These are phyloP conservation scores for Elachura formosa DNA, from an alignment of 2,113 vertebrate genomes.

Conservation along the genomic window DNA sequence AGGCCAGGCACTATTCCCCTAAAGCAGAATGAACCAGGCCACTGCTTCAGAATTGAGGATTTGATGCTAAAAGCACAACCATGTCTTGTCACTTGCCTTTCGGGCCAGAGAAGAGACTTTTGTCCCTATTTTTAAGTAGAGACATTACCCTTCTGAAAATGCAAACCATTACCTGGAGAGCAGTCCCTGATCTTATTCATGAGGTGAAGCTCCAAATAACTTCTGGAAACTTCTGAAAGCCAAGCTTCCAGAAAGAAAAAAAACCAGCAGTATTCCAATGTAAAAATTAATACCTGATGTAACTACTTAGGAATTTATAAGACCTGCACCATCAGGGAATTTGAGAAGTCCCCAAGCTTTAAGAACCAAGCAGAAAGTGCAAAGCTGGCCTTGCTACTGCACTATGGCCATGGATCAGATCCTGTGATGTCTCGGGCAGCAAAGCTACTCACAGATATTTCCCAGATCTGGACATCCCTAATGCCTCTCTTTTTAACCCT, in stretches of 20 bases:
- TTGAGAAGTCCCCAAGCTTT: background rate
- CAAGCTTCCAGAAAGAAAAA: background rate
- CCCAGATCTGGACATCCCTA: background rate
- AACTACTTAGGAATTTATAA: background rate
- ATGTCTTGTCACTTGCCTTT: background rate
- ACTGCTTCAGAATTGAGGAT: background rate
- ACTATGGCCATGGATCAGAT: background rate
- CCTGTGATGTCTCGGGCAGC: background rate
- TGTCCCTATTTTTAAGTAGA: background rate
- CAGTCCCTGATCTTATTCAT: background rate
- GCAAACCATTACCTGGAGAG: background rate
- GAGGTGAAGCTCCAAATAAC: background rate
- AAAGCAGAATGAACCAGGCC: background rate
- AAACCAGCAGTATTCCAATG: background rate
- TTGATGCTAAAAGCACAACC: background rate
- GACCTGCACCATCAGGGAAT: background rate
- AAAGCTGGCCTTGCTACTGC: background rate
- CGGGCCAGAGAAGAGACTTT: background rate
- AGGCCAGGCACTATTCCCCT: background rate
- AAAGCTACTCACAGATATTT: background rate
- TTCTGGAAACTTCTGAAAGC: background rate
- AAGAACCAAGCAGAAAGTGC: background rate
- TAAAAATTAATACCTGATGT: background rate
- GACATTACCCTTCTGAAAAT: background rate
- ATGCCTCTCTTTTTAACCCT: background rate